Evolutionary conservation across 2,888 invertebrate species (phyloP), one percentile per base, ranked within the genome.

Genomic region (Diadegma fenestrale): DNA sequence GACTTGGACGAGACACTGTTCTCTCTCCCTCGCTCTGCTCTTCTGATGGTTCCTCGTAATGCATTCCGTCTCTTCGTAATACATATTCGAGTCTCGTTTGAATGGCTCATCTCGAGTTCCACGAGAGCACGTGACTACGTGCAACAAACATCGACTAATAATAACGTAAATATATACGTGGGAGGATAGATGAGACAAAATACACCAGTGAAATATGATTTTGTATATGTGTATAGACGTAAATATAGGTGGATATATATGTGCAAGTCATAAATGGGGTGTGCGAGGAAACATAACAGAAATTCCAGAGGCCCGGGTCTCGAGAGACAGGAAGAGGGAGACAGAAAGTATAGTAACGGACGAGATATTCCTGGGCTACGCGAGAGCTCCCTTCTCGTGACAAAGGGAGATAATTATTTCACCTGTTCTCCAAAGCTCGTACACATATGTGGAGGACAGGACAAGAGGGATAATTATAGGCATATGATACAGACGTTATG

Each of bases 401-500:
- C 85, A 82, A 82, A 80, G 82, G 72, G 76, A 77, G 77, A 80
- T 84, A 80, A 85, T 85, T 85, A 82, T 85, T 85, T 82, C 82
- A 85, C 85, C 85, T 85, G 85, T 30, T 77, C 77, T 37, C 82
- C 72, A 77, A 80, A 69, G 82, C 79, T n/a, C 84, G 45, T 69
- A 72, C 22, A 41, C 64, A 63, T 48, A 72, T 73, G 48, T 54
- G 22, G 48, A 69, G 51, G 41, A n/a, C 14, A 51, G 68, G 61
- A 85, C 85, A 85, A 82, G 85, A 80, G 82, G 68, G 80, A 85
- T 85, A 85, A 85, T 85, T 85, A 77, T 72, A 73, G 76, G 58
- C 61, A 66, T 71, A 76, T 64, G 48, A 71, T 71, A 72, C 45
- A 64, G 30, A 30, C 6, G 45, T 30, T 33, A 48, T 69, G 51